phyloP scores from a whole-genome alignment of 2,113 vertebrate genomes.

The Rhynchomys soricoides region DNA sequence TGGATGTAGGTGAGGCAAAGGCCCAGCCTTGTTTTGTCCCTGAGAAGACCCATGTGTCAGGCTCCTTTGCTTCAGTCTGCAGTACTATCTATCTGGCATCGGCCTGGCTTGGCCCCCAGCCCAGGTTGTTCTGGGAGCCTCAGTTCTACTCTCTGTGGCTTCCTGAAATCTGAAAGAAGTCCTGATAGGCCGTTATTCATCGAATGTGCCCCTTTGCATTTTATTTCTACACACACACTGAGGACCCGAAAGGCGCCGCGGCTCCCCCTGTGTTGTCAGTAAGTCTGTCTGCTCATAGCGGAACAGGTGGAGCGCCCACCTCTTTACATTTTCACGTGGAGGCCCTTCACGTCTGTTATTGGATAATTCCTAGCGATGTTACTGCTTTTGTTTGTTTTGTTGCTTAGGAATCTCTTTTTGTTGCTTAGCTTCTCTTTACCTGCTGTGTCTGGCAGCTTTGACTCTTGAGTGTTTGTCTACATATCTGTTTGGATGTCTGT shows the following conservation, averaged over 20 bases:
- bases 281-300: neutral
- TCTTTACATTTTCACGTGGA: neutral
- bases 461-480: neutral
- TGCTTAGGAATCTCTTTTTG: neutral
- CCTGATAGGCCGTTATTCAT: no score
- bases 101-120: neutral
- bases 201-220: neutral
- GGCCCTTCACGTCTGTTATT: neutral
- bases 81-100: no score
- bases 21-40: neutral
- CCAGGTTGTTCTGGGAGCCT: neutral
- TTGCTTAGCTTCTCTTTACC: neutral
- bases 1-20: neutral
- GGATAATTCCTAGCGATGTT: neutral
- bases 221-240: neutral
- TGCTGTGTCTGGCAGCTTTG: neutral
- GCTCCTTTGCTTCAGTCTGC: neutral
- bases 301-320: neutral
- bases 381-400: neutral
- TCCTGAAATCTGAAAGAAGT: neutral
- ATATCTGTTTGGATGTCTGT: conserved; percentile 1
- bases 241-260: neutral
- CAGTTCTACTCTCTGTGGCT: neutral
- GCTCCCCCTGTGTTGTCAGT: neutral
- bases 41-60: neutral